Conservation (phyloP, 2,888 invertebrate species). For the Schizaphis graminum region DNA sequence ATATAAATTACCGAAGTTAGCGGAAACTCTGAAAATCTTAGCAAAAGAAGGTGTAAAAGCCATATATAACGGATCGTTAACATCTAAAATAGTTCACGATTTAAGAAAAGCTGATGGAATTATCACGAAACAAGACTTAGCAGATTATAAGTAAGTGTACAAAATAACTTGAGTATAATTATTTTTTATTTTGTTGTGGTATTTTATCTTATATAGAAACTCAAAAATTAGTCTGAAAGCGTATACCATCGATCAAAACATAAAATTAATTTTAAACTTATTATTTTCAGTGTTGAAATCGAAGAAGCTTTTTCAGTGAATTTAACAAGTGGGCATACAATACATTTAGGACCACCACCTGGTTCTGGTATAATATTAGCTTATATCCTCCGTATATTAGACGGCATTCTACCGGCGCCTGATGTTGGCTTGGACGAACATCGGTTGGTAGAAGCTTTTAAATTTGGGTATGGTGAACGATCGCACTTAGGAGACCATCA, state of each 20-base stretch:
- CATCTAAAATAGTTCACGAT: constrained; percentile 78
- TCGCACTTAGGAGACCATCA: constrained; percentile 87
- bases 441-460: constrained; percentile 89
- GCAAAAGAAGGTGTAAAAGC: constrained; percentile 78
- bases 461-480: constrained; percentile 90
- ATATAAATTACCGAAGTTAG: constrained; percentile 78
- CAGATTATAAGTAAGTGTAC: constrained; percentile 77
- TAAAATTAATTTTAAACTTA: background rate
- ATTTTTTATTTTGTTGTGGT: background rate
- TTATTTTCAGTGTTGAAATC: constrained; percentile 77
- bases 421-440: constrained; percentile 76
- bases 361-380: constrained; percentile 86
- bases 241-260: background rate
- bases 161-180: background rate
- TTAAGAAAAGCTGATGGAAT: constrained; percentile 81
- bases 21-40: constrained; percentile 79
- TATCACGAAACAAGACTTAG: constrained; percentile 83
- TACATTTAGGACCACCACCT: constrained; percentile 88
- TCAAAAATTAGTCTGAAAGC: background rate
- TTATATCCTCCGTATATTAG: constrained; percentile 85
- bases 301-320: constrained; percentile 75
- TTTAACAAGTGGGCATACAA: constrained; percentile 74
- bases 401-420: constrained; percentile 73
- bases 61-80: constrained; percentile 83
- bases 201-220: background rate